Conservation (phyloP, 2,888 invertebrate genomes). For the Eucera pruinosa region DNA sequence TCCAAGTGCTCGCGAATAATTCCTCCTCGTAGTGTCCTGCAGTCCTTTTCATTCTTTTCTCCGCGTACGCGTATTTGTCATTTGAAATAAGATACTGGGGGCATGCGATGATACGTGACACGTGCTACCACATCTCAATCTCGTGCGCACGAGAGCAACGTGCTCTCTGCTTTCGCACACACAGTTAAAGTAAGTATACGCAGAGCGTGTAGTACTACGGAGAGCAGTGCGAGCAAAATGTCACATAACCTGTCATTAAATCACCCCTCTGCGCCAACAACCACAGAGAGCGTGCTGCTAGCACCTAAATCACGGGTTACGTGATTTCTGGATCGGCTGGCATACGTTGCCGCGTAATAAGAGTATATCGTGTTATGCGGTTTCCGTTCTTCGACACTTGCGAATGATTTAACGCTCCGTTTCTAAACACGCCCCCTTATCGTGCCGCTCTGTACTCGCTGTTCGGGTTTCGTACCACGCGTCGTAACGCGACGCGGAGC, state of each 20-base stretch:
- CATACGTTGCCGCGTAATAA: conserved; percentile 67
- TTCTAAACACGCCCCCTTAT: conserved; percentile 7
- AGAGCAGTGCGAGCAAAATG: conserved; percentile 73
- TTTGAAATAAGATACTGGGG: conserved; percentile 65
- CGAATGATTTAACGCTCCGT: conserved; percentile 24
- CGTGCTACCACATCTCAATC: conserved; percentile 71
- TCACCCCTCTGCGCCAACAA: conserved; percentile 71
- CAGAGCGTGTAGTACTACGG: conserved; percentile 3
- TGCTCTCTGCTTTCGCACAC: conserved; percentile 21
- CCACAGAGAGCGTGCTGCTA: conserved; percentile 50
- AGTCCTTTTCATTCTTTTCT: conserved; percentile 19
- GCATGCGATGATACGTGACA: conserved; percentile 74
- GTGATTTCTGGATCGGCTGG: conserved; percentile 56
- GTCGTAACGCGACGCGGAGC: neutral
- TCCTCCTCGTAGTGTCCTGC: neutral
- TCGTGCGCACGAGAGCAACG: conserved; percentile 37
- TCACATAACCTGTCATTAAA: conserved; percentile 82
- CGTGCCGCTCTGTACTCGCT: neutral
- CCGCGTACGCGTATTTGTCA: conserved; percentile 58
- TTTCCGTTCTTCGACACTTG: conserved; percentile 28
- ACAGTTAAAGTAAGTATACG: too few relatives aligned
- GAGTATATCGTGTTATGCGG: conserved; percentile 39
- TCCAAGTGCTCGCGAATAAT: too few relatives aligned
- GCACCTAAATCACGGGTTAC: conserved; percentile 76
- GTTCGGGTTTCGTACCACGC: neutral